These are phyloP conservation scores for Dyspetes luteomarginatus DNA, from an alignment of 2,888 invertebrate species.

Conservation along the genomic window DNA sequence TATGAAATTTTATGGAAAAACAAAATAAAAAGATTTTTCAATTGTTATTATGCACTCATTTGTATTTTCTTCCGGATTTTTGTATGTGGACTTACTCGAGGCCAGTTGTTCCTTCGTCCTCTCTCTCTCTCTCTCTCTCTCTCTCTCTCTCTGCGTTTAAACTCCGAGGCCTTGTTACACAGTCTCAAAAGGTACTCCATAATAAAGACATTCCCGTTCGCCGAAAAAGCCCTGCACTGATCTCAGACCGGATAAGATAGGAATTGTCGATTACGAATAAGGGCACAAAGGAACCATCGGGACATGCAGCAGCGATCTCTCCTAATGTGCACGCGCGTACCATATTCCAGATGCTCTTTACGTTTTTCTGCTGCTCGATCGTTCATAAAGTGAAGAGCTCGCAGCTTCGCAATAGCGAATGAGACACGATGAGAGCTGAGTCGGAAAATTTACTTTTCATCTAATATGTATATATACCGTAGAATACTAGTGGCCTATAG, in stretches of 20 bases:
- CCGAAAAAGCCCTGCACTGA: conserved; percentile 61
- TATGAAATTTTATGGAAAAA: not conserved
- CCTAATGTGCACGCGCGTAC: conserved; percentile 16
- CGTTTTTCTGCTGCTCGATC: too few species aligned
- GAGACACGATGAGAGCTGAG: too few species aligned
- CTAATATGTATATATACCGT: too few species aligned
- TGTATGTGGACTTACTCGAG: not conserved
- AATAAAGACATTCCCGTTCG: conserved; percentile 60
- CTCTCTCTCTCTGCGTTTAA: not conserved
- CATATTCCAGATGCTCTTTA: conserved; percentile 54
- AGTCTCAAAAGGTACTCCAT: conserved; percentile 12
- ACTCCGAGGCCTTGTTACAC: not conserved
- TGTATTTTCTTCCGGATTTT: too few species aligned
- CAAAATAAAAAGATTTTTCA: not conserved
- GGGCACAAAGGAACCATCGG: conserved; percentile 54
- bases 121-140: not conserved
- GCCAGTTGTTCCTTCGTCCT: not conserved
- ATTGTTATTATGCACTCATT: too few species aligned
- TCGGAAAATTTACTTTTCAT: too few species aligned
- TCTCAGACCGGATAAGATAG: conserved; percentile 65
- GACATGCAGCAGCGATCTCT: conserved; percentile 15
- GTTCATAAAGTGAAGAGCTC: too few species aligned
- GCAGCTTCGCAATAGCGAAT: too few species aligned
- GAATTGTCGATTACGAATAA: conserved; percentile 55
- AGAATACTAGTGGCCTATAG: too few species aligned